Evolutionary conservation across 2,888 invertebrate species (phyloP), one percentile per base, ranked within the genome.

Genomic region (Oxytorus armatus): DNA sequence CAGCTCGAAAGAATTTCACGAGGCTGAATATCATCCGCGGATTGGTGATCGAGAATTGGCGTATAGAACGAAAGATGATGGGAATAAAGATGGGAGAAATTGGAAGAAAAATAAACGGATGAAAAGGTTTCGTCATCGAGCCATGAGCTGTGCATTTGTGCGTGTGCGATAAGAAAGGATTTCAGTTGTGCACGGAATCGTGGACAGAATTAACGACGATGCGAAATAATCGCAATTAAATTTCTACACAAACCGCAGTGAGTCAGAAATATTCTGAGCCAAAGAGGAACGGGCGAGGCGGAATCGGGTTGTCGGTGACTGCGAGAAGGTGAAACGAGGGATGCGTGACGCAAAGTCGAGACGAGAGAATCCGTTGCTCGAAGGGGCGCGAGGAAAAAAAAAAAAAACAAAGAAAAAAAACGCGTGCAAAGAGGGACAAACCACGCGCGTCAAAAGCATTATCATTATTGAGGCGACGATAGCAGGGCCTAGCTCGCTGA

Each of bases 221-320:
- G 77, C 57, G 70, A 81, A 84, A 82, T 77, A 78, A 65, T 83
- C 70, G 85, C 85, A 86, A 86, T 86, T 87, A 86, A 86, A 87
- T 85, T 86, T 78, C 85, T 81, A 65, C 79, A 79, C 59, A 72
- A 53, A 53, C 23, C 47, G 8, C 39, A n/a, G n/a, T n/a, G 16
- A 29, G 29, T 55, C 29, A 49, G 44, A 69, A 39, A 16, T n/a
- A n/a, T n/a, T n/a, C n/a, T n/a, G n/a, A n/a, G n/a, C n/a, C n/a
- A 51, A 47, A 44, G 18, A 69, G 39, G 70, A 14, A 29, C 23
- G 59, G 49, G 14, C 23, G 39, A 23, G 23, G 10, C 23, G 11
- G n/a, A n/a, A 39, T 14, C 36, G 16, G 18, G 23, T 21, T 8
- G 21, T 23, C 8, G 8, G 0, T n/a, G 10, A 14, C n/a, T n/a